A percentile compares a stretch with the other conserved stretches of the same genome.
These are phyloP conservation scores for Drusus annulatus DNA, from an alignment of 1,140 invertebrate genomes.

Conservation along the genomic window DNA sequence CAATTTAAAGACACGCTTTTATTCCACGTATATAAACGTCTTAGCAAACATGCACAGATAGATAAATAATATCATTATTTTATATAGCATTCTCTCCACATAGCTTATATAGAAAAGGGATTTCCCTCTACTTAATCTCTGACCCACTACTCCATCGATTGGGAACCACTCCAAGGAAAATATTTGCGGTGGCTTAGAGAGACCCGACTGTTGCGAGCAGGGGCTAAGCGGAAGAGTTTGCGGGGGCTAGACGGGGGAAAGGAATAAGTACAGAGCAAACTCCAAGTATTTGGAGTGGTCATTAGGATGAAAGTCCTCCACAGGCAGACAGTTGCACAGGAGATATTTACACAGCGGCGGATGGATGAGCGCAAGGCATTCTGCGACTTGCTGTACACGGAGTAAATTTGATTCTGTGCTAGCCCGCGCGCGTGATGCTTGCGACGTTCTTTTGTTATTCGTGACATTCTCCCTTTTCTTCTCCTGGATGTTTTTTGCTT, in stretches of 20 bases:
- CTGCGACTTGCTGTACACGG: slow-evolving; percentile 18
- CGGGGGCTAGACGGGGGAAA: not conserved
- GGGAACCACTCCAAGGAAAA: not conserved
- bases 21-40: too few relatives aligned
- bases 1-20: too few relatives aligned
- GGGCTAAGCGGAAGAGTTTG: not conserved
- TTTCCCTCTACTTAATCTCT: too few relatives aligned
- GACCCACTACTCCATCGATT: too few relatives aligned
- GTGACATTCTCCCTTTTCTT: not conserved
- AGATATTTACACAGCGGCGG: slow-evolving; percentile 31
- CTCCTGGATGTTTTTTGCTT: slow-evolving; percentile 8
- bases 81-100: too few relatives aligned
- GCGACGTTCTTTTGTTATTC: slow-evolving; percentile 25
- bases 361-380: slow-evolving; percentile 35
- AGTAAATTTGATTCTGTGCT: slow-evolving; percentile 10
- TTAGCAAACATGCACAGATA: too few relatives aligned
- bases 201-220: not conserved
- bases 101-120: too few relatives aligned
- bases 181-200: slow-evolving; percentile 20
- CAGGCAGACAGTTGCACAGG: slow-evolving; percentile 34
- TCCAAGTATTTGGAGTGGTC: slow-evolving; percentile 54
- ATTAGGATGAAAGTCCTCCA: slow-evolving; percentile 48
- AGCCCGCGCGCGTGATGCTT: slow-evolving; percentile 21
- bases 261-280: slow-evolving; percentile 49
- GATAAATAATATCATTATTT: too few relatives aligned